Evolutionary conservation across 2,888 invertebrate species (phyloP).

Genomic region (Enoplolaimus lenunculus): DNA sequence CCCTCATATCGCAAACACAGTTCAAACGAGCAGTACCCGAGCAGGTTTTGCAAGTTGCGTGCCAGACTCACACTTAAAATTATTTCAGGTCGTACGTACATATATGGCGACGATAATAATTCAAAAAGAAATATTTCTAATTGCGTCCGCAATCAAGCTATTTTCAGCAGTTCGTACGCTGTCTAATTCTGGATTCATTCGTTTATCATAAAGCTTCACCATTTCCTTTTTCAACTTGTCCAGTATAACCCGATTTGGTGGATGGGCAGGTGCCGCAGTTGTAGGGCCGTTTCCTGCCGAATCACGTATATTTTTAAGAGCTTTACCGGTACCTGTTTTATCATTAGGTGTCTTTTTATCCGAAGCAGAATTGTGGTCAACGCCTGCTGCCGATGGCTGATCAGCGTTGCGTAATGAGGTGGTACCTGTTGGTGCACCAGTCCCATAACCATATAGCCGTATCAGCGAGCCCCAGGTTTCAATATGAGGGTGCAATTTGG

Average conservation of each 20-base stretch:
- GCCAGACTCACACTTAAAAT: too few species aligned
- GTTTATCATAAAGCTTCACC: slow-evolving; percentile 53
- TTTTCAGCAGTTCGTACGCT: neutral
- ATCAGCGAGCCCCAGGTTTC: slow-evolving; percentile 83
- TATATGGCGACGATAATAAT: too few species aligned
- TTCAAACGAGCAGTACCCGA: too few species aligned
- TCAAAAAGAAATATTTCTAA: slow-evolving; percentile 21
- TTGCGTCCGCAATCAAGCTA: slow-evolving; percentile 17
- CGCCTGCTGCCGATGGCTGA: neutral
- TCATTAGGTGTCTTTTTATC: neutral
- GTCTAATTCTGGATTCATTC: slow-evolving; percentile 38
- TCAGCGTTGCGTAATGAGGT: slow-evolving; percentile 2
- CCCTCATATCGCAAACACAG: too few species aligned
- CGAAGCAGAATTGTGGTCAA: neutral
- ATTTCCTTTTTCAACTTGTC: slow-evolving; percentile 69
- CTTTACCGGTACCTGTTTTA: too few species aligned
- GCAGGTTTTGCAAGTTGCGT: too few species aligned
- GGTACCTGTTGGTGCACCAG: slow-evolving; percentile 5
- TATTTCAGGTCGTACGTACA: too few species aligned
- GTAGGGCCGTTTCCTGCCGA: neutral
- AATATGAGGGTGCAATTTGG: slow-evolving; percentile 83
- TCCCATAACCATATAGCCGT: slow-evolving; percentile 60
- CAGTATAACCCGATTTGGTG: slow-evolving; percentile 72
- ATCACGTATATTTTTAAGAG: too few species aligned
- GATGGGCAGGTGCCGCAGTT: too few species aligned